phyloP scores from a whole-genome alignment of 2,888 invertebrate genomes.

The Callyntrura guangdongensis region DNA sequence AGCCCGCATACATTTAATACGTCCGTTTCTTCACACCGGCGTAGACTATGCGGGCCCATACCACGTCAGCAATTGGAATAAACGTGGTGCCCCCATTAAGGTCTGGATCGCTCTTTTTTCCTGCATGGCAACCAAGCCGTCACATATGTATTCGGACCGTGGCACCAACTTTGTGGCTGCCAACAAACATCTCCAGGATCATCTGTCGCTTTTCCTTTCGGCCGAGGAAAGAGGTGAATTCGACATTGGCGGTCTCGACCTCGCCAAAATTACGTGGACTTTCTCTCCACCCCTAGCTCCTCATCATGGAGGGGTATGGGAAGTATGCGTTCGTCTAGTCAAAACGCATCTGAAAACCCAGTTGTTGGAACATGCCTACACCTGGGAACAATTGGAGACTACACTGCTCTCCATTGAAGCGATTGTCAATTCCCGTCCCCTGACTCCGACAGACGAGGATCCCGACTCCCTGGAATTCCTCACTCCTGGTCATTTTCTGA shows the following conservation, averaged over 20 bases:
- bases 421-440: slow-evolving; percentile 84
- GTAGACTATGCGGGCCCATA: slow-evolving; percentile 78
- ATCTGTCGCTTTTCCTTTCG: background rate
- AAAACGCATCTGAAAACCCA: slow-evolving; percentile 78
- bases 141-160: slow-evolving; percentile 77
- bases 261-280: slow-evolving; percentile 80
- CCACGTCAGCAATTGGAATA: slow-evolving; percentile 21
- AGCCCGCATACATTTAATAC: background rate
- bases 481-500: slow-evolving; percentile 85
- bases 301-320: slow-evolving; percentile 82
- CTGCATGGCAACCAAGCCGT: slow-evolving; percentile 74
- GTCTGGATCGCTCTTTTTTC: slow-evolving; percentile 72
- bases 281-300: slow-evolving; percentile 81
- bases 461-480: slow-evolving; percentile 83
- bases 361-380: slow-evolving; percentile 65
- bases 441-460: slow-evolving; percentile 84
- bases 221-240: too few relatives aligned
- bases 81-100: slow-evolving; percentile 50
- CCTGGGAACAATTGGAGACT: slow-evolving; percentile 82
- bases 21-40: slow-evolving; percentile 73
- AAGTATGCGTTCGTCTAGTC: slow-evolving; percentile 74
- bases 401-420: slow-evolving; percentile 82
- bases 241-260: slow-evolving; percentile 4
- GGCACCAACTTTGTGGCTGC: slow-evolving; percentile 80
- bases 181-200: slow-evolving; percentile 43